These are phyloP conservation scores for Butastur rufipennis DNA, from an alignment of 2,113 vertebrate species.

Conservation along the genomic window DNA sequence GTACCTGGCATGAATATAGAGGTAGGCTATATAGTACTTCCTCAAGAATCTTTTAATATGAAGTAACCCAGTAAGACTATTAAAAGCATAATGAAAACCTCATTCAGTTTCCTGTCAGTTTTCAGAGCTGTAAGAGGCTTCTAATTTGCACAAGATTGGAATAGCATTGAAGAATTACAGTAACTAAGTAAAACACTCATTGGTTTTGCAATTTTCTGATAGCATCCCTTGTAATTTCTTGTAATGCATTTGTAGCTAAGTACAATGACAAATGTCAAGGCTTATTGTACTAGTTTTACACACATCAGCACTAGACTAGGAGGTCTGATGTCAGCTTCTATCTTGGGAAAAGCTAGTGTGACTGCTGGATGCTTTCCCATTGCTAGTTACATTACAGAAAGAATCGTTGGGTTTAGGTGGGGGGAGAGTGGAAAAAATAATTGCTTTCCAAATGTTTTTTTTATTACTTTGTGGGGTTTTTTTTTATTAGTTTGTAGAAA, in stretches of 20 bases:
- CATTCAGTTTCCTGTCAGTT: conserved; percentile 68
- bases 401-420: neutral
- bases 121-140: conserved; percentile 71
- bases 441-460: neutral
- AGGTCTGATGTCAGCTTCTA: conserved; percentile 22
- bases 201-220: conserved; percentile 80
- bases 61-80: conserved; percentile 66
- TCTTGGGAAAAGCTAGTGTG: neutral
- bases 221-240: conserved; percentile 78
- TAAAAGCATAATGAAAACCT: conserved; percentile 75
- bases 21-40: conserved; percentile 13
- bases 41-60: conserved; percentile 60
- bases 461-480: neutral
- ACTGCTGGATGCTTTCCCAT: neutral
- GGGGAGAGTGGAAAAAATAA: neutral
- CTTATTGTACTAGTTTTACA: conserved; percentile 12
- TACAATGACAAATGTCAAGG: conserved; percentile 61
- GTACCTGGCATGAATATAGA: neutral
- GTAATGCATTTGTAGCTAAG: conserved; percentile 62
- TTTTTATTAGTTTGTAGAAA: neutral
- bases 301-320: neutral
- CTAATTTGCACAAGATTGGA: conserved; percentile 77
- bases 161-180: conserved; percentile 77
- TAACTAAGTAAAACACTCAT: conserved; percentile 75
- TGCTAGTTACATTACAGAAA: neutral